Evolutionary conservation across 2,888 invertebrate genomes (phyloP), one percentile per base, ranked within the genome.

Genomic region (Strigamia maritima): DNA sequence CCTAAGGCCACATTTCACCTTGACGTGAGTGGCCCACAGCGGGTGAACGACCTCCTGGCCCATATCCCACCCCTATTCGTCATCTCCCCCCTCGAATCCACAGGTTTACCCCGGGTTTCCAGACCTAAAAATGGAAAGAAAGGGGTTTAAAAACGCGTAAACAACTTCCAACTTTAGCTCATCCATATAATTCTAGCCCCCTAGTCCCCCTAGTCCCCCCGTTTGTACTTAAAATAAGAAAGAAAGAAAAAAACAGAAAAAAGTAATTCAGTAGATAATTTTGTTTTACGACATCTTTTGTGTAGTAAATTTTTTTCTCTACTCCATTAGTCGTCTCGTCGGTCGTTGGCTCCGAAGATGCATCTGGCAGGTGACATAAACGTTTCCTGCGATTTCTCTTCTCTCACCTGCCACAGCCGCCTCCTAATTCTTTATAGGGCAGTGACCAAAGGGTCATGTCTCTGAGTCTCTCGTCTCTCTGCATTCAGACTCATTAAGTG

Each of bases 391-490:
- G 54, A 54, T 35, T 35, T 35, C 54, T 54, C 19, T 54, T 54
- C 54, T 54, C 54, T 54, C 54, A 54, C 54, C 54, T 54, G 54
- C 54, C 54, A 19, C 54, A 54, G 54, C 54, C 54, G 54, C 54
- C 54, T 54, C 54, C 54, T 54, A 54, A 54, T 54, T 54, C 54
- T 54, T 54, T 54, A 54, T 54, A 54, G 54, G 54, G 54, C 54
- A 54, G 54, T 54, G 54, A 54, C 54, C 54, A 54, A 54, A 54
- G 54, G 54, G 54, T 54, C 54, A n/a, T 54, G 54, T 54, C 54
- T n/a, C n/a, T n/a, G n/a, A n/a, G n/a, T n/a, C n/a, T n/a, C n/a
- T n/a, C n/a, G n/a, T n/a, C n/a, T 54, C 54, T 19, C 7, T 19
- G 54, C 19, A 54, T 19, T 54, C n/a, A 54, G 54, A 54, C n/a